Evolutionary conservation across 2,113 vertebrate species (phyloP), one percentile per base, ranked within the genome.

Genomic region (Neolamprologus toae): DNA sequence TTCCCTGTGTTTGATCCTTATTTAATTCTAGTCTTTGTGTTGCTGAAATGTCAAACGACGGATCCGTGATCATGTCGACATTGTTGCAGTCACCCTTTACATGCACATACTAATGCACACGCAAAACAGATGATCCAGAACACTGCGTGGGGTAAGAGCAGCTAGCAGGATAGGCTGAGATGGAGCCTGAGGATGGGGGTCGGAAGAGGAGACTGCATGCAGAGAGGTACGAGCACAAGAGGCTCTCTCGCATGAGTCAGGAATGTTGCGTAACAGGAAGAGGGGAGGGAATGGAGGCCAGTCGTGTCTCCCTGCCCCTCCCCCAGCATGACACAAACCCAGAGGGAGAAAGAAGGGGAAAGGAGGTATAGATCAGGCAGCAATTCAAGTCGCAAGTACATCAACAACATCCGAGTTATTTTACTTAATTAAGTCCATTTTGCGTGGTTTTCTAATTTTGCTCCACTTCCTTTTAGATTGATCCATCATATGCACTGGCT

Each of bases 241-340:
- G 87, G 83, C 90, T 92, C 86, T 93, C 61, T 82, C 89, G 82
- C 83, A 89, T 94, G 94, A 97, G 92, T 96, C 95, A 96, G 94
- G 89, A 49, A 16, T 92, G 90, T 96, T 96, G 92, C 87, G 80
- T 94, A 95, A 96, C 85, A 85, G 57, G 13, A 47, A 33, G 40
- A 19, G 14, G 85, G 90, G 86, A 83, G 81, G 88, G 90, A 90
- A 83, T 37, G 57, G n/a, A 61, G 85, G 88, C 53, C 68, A 3
- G 45, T 66, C 31, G 26, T 51, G 73, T 51, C 55, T 80, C 73
- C 31, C 21, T 76, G 42, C 26, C 26, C 14, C 68, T 47, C 66
- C 42, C 14, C 42, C 4, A 28, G 26, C 73, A 78, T 78, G 45
- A 51, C 42, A 78, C 71, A 76, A 76, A 47, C 42, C 71, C 71